phyloP scores from a whole-genome alignment of 2,888 invertebrate genomes.

The Tipula lateralis region DNA sequence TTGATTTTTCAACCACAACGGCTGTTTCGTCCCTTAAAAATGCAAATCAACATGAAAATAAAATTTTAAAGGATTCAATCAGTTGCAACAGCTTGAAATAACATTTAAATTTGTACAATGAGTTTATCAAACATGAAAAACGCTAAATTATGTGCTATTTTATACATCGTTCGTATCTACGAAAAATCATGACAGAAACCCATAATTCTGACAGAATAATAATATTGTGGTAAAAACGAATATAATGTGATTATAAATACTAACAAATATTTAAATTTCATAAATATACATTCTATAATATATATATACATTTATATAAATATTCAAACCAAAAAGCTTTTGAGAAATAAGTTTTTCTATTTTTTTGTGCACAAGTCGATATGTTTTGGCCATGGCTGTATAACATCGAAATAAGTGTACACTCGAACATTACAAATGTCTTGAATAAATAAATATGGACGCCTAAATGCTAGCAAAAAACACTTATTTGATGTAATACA shows the following conservation, averaged over 20 bases:
- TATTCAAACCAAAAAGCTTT: not conserved
- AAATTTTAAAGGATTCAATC: slow-evolving; percentile 30
- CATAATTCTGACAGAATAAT: not conserved
- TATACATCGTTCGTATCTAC: not conserved
- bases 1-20: slow-evolving; percentile 27
- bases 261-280: not conserved
- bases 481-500: too few relatives aligned
- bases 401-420: not conserved
- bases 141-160: not conserved
- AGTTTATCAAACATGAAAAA: not conserved
- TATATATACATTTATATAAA: not conserved
- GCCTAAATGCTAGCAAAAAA: not conserved
- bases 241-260: slow-evolving; percentile 20
- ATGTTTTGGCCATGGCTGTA: not conserved
- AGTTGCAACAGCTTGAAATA: slow-evolving; percentile 30
- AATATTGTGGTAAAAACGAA: not conserved
- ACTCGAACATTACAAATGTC: not conserved
- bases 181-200: not conserved
- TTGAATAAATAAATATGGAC: not conserved
- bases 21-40: not conserved
- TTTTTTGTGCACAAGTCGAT: not conserved
- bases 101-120: not conserved
- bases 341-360: not conserved
- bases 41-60: slow-evolving; percentile 29
- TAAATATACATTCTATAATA: not conserved